Evolutionary conservation across 2,888 invertebrate genomes (phyloP), one percentile per base, ranked within the genome.

Genomic region (Tribolium freemani): DNA sequence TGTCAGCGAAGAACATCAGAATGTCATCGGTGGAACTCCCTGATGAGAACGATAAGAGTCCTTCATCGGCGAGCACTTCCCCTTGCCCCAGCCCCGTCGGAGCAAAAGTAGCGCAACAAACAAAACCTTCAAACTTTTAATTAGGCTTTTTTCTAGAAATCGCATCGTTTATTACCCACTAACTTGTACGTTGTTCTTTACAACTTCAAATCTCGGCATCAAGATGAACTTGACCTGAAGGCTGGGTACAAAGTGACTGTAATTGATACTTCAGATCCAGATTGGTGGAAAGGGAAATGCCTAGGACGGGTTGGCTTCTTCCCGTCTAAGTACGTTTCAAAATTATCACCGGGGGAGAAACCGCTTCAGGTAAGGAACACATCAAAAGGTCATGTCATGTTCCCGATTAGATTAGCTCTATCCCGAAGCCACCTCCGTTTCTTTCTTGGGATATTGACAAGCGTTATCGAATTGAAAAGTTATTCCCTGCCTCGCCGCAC

Each of bases 241-340:
- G 96, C 96, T 16, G 96, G 96, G 2, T 95, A 95, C 87, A 91
- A 93, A 86, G 94, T 98, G 64, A 96, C 95, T 8, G 96, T 97
- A 70, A 95, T 96, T 78, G 98, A 98, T 85, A 96, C 96, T 53
- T 93, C 96, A 0, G 97, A 98, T 87, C 94, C 95, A 8, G 97
- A 97, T 84, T 98, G 97, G 98, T 98, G 97, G 97, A 96, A 96
- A 88, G 98, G 97, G 54, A 97, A 96, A 86, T 96, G 96, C 83
- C 89, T 96, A 74, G 97, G 97, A 26, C 92, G 94, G 81, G 91
- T 94, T 58, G 98, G 98, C 8, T 97, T 94, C 87, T 97, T 98
- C 84, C 98, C 98, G 3, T 96, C 97, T 21, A 96, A 96, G 82
- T 98, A 98, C 84, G 97, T 97, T 78, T 95, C 96, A 72, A 94